Evolutionary conservation across 2,888 invertebrate species (phyloP).

Genomic region (Stramonita haemastoma): DNA sequence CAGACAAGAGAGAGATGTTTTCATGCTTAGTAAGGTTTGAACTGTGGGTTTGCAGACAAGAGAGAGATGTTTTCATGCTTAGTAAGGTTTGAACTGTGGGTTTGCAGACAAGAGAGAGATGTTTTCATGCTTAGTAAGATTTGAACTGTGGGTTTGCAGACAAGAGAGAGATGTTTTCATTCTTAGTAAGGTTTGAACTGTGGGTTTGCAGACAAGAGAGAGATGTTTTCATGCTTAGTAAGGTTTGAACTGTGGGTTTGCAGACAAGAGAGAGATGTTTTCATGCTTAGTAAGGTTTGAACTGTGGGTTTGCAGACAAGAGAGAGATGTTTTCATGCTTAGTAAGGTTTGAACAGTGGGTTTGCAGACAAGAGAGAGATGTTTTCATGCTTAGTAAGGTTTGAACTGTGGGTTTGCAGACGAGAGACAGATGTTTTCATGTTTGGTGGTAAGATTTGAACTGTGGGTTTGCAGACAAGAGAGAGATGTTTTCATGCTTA

Average conservation of each 20-base stretch:
- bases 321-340: conserved; percentile 78
- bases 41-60: conserved; percentile 73
- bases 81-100: background rate
- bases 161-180: conserved; percentile 79
- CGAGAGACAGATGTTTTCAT: conserved; percentile 80
- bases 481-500: no score
- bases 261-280: conserved; percentile 80
- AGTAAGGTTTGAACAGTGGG: background rate
- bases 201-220: conserved; percentile 78
- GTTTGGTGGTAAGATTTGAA: no score
- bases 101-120: conserved; percentile 80
- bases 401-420: conserved; percentile 70
- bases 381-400: conserved; percentile 37
- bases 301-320: conserved; percentile 73
- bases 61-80: conserved; percentile 78
- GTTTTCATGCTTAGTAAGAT: conserved; percentile 37
- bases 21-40: no score
- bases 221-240: conserved; percentile 73
- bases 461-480: no score
- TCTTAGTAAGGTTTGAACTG: no score
- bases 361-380: conserved; percentile 80
- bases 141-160: conserved; percentile 70
- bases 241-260: conserved; percentile 50
- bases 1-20: conserved; percentile 80
- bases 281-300: no score